Conservation (phyloP, 2,888 invertebrate species). For the Prionchulus punctatus region DNA sequence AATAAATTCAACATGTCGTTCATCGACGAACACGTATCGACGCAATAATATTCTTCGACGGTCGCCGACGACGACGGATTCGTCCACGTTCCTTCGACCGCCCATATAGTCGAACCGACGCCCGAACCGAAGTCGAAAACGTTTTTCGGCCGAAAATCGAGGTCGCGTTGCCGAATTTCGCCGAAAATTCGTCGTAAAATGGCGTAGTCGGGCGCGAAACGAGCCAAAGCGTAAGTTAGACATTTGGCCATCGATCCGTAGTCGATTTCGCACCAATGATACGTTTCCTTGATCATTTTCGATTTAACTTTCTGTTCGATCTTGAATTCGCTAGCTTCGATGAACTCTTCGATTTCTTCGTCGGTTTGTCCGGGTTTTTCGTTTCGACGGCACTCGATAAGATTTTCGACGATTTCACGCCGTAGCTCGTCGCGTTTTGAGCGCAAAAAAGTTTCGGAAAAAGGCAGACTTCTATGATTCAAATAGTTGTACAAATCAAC, state of each 20-base stretch:
- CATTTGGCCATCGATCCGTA: not conserved
- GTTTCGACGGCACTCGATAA: not conserved
- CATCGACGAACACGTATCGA: constrained; percentile 65
- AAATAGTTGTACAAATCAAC: not conserved
- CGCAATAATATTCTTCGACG: constrained; percentile 50
- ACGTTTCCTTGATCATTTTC: not conserved
- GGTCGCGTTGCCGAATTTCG: constrained; percentile 46
- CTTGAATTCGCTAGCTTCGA: constrained; percentile 1
- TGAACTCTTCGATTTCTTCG: not conserved
- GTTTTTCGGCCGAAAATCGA: constrained; percentile 53
- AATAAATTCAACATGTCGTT: constrained; percentile 59
- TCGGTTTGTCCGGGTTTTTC: not conserved
- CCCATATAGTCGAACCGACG: constrained; percentile 57
- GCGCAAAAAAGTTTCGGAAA: not conserved
- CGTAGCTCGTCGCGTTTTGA: not conserved
- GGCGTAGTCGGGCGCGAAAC: constrained; percentile 59
- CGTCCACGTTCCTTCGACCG: constrained; percentile 53
- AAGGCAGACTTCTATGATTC: not conserved
- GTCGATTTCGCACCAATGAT: not conserved
- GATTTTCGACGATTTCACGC: not conserved
- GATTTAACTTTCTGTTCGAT: not conserved
- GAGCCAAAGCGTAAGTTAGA: constrained; percentile 35
- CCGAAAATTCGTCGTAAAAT: constrained; percentile 41
- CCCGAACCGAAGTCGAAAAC: constrained; percentile 86
- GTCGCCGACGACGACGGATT: not conserved